A percentile compares a stretch with the other conserved stretches of the same genome.
These are phyloP conservation scores for Microtus ochrogaster DNA, from an alignment of 2,113 vertebrate species.

Conservation along the genomic window DNA sequence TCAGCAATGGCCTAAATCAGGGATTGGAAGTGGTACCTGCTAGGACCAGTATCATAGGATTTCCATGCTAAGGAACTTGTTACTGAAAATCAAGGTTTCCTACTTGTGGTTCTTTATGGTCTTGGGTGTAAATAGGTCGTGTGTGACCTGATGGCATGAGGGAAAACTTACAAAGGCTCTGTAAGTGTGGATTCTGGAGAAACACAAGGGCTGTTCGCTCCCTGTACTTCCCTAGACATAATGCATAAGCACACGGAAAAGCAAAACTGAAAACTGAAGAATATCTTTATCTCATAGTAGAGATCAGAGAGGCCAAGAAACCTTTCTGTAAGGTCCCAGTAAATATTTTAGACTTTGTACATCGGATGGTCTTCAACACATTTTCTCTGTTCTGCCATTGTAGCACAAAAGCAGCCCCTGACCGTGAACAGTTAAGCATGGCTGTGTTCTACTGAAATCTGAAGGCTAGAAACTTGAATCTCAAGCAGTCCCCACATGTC, in stretches of 20 bases:
- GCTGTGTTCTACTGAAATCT: conserved; percentile 3
- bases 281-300: conserved; percentile 48
- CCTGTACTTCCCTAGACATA: not conserved
- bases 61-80: conserved; percentile 60
- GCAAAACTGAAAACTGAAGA: not conserved
- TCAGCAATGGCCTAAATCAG: not conserved
- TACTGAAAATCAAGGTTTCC: conserved; percentile 58
- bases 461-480: conserved; percentile 9
- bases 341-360: not conserved
- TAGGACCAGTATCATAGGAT: not conserved
- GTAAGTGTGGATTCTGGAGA: conserved; percentile 2
- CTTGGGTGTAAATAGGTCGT: conserved; percentile 48
- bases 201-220: not conserved
- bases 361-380: not conserved
- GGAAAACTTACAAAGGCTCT: conserved; percentile 33
- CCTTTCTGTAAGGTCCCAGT: conserved; percentile 10
- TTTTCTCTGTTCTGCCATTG: not conserved
- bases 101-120: conserved; percentile 58
- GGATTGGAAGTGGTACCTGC: not conserved
- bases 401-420: not conserved
- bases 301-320: conserved; percentile 1
- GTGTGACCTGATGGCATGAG: not conserved
- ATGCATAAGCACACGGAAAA: conserved; percentile 1
- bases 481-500: not conserved
- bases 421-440: not conserved